Conservation (phyloP, 1,140 invertebrate species). For the Drosophila nebulosa region DNA sequence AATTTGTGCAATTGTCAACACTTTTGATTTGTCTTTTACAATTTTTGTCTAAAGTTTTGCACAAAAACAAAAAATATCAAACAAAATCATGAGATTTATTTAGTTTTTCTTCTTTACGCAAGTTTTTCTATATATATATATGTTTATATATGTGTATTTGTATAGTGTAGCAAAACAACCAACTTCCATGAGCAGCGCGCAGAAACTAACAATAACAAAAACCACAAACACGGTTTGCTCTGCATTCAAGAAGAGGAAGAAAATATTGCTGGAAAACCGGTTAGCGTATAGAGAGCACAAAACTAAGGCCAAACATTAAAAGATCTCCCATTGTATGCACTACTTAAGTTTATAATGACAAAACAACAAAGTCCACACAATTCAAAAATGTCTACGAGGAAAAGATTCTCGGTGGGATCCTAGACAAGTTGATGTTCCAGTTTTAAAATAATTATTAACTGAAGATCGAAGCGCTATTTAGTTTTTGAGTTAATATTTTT, state of each 20-base stretch:
- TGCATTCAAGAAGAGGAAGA: slow-evolving; percentile 1
- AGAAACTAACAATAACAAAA: slow-evolving; percentile 52
- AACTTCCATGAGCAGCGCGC: slow-evolving; percentile 59
- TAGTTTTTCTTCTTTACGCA: neutral
- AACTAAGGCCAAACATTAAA: neutral
- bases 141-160: neutral
- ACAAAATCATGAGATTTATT: neutral
- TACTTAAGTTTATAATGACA: neutral
- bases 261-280: neutral
- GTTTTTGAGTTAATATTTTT: no score
- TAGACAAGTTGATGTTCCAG: no score
- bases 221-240: slow-evolving; percentile 48
- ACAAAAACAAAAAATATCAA: neutral
- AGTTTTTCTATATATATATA: neutral
- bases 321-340: neutral
- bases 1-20: neutral
- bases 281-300: neutral
- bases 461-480: no score
- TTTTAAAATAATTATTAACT: no score
- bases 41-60: neutral
- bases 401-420: no score
- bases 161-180: slow-evolving; percentile 41
- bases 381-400: neutral
- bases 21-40: neutral
- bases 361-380: neutral